Evolutionary conservation across 2,797 vertebrate species (phyloP).

Genomic region (Pipistrellus pygmaeus): DNA sequence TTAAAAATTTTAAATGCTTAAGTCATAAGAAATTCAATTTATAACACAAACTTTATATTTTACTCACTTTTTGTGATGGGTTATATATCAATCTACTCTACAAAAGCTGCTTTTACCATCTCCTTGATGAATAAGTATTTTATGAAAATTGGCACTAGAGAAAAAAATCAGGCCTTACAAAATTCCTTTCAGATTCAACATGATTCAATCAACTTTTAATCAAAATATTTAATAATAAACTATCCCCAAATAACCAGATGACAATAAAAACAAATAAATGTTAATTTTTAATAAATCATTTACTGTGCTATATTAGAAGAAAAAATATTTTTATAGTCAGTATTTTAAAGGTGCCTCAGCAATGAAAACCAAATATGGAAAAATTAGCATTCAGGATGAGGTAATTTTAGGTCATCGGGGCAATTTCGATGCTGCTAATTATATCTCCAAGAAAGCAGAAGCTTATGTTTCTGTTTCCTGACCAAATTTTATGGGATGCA

Average conservation of each 20-base stretch:
- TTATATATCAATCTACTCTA: not conserved
- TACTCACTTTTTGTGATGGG: not conserved
- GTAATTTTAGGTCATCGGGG: conserved; percentile 68
- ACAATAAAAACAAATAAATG: conserved; percentile 35
- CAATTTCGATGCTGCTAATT: conserved; percentile 70
- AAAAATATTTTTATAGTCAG: conserved; percentile 34
- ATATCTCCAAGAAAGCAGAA: conserved; percentile 26
- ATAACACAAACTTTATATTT: conserved; percentile 7
- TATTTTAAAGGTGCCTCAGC: conserved; percentile 61
- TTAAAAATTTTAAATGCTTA: conserved; percentile 5
- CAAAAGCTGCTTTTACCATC: not conserved
- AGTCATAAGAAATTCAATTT: conserved; percentile 28
- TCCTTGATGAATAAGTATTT: conserved; percentile 33
- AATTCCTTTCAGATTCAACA: conserved; percentile 29
- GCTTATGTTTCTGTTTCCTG: not conserved
- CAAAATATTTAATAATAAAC: conserved; percentile 13
- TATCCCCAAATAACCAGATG: conserved; percentile 32
- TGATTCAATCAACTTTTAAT: not conserved
- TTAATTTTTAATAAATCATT: not conserved
- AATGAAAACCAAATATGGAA: conserved; percentile 61
- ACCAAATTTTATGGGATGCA: conserved; percentile 38
- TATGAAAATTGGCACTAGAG: conserved; percentile 39
- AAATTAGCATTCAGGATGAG: conserved; percentile 28
- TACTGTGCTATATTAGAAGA: conserved; percentile 20
- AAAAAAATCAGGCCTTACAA: not conserved